These are phyloP conservation scores for Orientallactaga bullata DNA, from an alignment of 2,113 vertebrate genomes.

Conservation along the genomic window DNA sequence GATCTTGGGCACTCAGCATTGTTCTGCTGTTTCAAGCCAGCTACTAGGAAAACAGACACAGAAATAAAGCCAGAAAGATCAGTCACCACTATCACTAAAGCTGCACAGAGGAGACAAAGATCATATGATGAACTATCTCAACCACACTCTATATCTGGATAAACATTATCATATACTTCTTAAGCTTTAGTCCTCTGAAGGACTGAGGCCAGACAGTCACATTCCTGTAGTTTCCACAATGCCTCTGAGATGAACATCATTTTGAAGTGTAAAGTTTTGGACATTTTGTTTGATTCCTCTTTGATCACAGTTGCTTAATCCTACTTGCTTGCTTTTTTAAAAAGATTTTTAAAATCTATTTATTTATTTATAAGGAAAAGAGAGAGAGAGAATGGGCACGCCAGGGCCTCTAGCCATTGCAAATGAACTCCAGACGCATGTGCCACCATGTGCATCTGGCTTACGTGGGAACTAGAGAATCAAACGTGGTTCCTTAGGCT, in stretches of 20 bases:
- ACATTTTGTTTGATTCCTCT: slow-evolving; percentile 15
- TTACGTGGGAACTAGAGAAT: too few species aligned
- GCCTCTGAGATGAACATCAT: background rate
- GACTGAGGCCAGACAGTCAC: background rate
- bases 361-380: too few species aligned
- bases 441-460: too few species aligned
- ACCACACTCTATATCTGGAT: background rate
- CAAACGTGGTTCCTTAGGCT: too few species aligned
- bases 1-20: slow-evolving; percentile 45
- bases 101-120: background rate
- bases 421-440: too few species aligned
- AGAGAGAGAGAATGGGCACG: too few species aligned
- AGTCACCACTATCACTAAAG: slow-evolving; percentile 3
- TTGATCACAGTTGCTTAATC: slow-evolving; percentile 16
- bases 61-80: slow-evolving; percentile 21
- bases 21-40: slow-evolving; percentile 36
- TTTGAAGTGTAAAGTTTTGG: background rate
- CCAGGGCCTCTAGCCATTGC: too few species aligned
- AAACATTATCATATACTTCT: background rate
- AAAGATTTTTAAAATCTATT: too few species aligned
- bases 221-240: background rate
- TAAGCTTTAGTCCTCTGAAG: slow-evolving; percentile 36
- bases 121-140: background rate
- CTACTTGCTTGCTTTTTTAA: too few species aligned
- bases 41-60: slow-evolving; percentile 8